Percentiles rank a stretch among this genome's conserved stretches.
Evolutionary conservation across 2,113 vertebrate genomes (phyloP).

Genomic region (Microtus ochrogaster): DNA sequence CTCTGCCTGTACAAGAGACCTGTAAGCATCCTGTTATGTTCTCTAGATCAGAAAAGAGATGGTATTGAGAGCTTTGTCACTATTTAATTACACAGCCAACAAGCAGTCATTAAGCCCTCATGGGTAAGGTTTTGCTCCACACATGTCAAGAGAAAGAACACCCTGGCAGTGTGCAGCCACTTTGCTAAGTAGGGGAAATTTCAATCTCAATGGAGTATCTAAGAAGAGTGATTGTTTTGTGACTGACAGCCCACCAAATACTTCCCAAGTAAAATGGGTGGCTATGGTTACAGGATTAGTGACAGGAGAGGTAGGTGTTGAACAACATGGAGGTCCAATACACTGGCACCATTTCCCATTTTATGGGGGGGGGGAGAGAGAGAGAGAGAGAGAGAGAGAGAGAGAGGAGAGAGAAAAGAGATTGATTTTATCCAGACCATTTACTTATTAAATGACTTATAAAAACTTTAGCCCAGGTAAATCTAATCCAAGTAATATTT

Average conservation of each 20-base stretch:
- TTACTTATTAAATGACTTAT: neutral
- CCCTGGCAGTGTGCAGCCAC: neutral
- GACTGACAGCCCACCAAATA: neutral
- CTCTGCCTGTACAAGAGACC: neutral
- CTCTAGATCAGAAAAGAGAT: neutral
- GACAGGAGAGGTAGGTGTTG: too few species aligned
- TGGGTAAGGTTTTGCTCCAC: neutral
- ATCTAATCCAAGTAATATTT: neutral
- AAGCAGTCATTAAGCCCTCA: neutral
- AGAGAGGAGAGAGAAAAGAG: neutral
- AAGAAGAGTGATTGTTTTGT: neutral
- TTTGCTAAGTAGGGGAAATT: neutral
- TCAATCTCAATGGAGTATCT: neutral
- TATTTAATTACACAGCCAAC: neutral
- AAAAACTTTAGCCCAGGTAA: neutral
- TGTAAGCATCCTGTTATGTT: neutral
- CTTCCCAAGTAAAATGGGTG: neutral
- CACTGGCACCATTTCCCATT: neutral
- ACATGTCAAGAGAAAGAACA: neutral
- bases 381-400: neutral
- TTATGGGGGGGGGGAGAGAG: too few species aligned
- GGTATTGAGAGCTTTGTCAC: neutral
- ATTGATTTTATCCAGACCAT: neutral
- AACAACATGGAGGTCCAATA: neutral
- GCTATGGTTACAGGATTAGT: fast-evolving